Evolutionary conservation across 2,797 vertebrate genomes (phyloP).

Genomic region (Morus bassanus): DNA sequence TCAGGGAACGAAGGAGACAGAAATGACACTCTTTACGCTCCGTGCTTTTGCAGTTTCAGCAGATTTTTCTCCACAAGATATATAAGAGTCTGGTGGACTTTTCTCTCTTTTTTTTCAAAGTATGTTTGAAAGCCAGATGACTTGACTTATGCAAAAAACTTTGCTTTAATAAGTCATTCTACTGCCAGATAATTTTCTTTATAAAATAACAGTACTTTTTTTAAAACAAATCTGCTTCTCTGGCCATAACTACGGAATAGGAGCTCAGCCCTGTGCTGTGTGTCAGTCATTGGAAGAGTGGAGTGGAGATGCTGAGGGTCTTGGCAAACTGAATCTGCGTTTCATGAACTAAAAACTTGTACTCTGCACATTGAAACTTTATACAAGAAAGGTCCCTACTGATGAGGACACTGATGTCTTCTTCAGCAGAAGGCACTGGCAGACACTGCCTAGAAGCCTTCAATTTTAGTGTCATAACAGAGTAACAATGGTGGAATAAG

Average conservation of each 20-base stretch:
- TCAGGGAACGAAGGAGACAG: conserved; percentile 3
- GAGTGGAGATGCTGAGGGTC: neutral
- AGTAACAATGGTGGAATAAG: neutral
- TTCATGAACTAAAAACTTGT: neutral
- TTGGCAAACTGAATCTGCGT: neutral
- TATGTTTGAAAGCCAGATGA: neutral
- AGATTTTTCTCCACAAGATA: neutral
- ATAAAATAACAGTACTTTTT: neutral
- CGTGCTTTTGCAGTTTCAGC: neutral
- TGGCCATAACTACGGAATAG: neutral
- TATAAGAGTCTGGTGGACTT: neutral
- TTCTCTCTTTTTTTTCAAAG: neutral
- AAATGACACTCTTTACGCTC: neutral
- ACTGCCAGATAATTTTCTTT: neutral
- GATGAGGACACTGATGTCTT: neutral
- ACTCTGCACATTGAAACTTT: neutral
- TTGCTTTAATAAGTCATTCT: neutral
- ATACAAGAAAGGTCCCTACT: neutral
- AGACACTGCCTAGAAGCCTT: neutral
- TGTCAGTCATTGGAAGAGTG: neutral
- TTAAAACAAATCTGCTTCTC: neutral
- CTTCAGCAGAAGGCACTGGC: neutral
- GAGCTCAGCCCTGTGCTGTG: neutral
- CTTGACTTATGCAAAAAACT: neutral
- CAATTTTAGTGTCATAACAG: neutral